These are phyloP conservation scores for Cassiopea andromeda DNA, from an alignment of 30 jellyfish, hydroid and myxozoan species.

Conservation along the genomic window DNA sequence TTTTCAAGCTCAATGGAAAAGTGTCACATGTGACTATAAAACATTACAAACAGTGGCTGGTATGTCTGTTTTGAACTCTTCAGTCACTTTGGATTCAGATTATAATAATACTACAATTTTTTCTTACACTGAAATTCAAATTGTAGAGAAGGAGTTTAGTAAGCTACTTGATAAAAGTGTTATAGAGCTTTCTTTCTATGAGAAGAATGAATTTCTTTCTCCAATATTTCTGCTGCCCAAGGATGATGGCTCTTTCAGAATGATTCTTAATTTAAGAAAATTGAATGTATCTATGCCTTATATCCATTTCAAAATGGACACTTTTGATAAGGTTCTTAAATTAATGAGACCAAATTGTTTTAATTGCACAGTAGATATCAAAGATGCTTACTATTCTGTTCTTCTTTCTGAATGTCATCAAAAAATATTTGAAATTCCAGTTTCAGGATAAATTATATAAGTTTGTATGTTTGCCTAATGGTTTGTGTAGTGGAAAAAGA, in stretches of 20 bases:
- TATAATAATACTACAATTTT: too few relatives aligned
- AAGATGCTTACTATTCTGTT: constrained; percentile 33
- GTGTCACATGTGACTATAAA: too few relatives aligned
- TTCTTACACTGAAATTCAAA: too few relatives aligned
- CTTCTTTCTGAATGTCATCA: not conserved
- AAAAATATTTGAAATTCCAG: not conserved
- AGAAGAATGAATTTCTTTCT: not conserved
- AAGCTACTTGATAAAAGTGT: too few relatives aligned
- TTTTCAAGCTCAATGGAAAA: too few relatives aligned
- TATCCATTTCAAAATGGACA: not conserved
- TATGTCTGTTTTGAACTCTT: too few relatives aligned
- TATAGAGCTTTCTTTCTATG: too few relatives aligned
- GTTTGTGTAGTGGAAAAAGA: constrained; percentile 17
- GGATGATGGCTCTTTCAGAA: not conserved
- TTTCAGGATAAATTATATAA: not conserved
- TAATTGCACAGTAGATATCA: constrained; percentile 8
- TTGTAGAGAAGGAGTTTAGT: too few relatives aligned
- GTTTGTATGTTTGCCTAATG: constrained; percentile 8
- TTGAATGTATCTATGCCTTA: not conserved
- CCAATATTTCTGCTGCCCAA: not conserved
- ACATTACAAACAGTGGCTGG: too few relatives aligned
- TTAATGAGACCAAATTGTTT: not conserved
- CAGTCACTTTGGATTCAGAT: too few relatives aligned
- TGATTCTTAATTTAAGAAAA: not conserved
- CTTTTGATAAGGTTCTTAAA: not conserved